These are phyloP conservation scores for Paguma larvata DNA, from an alignment of 2,797 vertebrate genomes.

Conservation along the genomic window DNA sequence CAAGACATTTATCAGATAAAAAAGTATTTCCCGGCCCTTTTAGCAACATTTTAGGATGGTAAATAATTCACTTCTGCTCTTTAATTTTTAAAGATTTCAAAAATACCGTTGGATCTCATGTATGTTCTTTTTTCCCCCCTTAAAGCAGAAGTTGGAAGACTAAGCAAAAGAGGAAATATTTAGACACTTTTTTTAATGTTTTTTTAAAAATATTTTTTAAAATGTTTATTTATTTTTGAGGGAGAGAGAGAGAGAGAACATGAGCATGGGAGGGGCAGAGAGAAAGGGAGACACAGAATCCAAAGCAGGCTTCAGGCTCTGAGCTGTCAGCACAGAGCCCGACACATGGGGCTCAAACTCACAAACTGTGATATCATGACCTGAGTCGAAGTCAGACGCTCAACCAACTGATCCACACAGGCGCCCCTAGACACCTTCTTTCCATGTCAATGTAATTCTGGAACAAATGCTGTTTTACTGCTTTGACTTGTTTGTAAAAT, in stretches of 20 bases:
- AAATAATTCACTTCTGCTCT: conserved; percentile 35
- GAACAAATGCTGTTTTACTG: not conserved
- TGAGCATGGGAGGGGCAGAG: too few relatives aligned
- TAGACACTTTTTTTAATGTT: not conserved
- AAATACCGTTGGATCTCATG: conserved; percentile 31
- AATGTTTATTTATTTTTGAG: too few relatives aligned
- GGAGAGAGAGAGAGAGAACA: too few relatives aligned
- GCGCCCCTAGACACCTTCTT: not conserved
- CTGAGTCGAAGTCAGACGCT: too few relatives aligned
- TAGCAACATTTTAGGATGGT: not conserved
- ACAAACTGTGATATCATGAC: too few relatives aligned
- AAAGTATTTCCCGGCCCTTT: not conserved
- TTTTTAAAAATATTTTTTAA: too few relatives aligned
- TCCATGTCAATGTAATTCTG: not conserved
- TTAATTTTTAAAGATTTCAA: conserved; percentile 42
- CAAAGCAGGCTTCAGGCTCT: too few relatives aligned
- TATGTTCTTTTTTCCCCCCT: accelerated
- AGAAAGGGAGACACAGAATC: too few relatives aligned
- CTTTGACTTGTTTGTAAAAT: conserved; percentile 2
- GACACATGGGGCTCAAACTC: too few relatives aligned
- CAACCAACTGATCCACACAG: too few relatives aligned
- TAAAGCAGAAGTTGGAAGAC: not conserved
- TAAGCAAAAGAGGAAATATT: not conserved
- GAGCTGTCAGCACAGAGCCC: too few relatives aligned
- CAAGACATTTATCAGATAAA: conserved; percentile 50